Evolutionary conservation across 2,113 vertebrate species (phyloP), one percentile per base, ranked within the genome.

Genomic region (Cettia cetti): DNA sequence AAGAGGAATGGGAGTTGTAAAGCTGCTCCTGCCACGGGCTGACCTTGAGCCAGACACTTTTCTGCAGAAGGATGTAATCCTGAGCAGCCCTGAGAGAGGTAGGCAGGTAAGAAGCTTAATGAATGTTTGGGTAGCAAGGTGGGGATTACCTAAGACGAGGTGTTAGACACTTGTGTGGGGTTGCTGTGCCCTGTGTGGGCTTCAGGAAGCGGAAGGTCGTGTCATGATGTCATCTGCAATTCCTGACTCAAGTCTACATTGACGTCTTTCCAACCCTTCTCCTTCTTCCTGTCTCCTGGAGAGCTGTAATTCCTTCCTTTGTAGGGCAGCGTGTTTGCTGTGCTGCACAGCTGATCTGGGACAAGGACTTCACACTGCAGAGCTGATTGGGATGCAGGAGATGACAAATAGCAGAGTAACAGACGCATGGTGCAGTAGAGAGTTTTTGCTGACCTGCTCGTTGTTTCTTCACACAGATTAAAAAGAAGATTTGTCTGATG

Each of bases 201-300:
- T 96, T 95, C 95, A 95, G 97, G 97, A 97, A 97, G 85, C 26
- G 24, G 96, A 95, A 97, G 92, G 69, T 92, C 82, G 6, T 79
- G 53, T 40, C 31, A 18, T 95, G 88, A 93, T 97, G 94, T 93
- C 95, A 95, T 42, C 84, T 68, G 76, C 70, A 86, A 76, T 71
- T 86, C 89, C 95, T 97, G 96, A 96, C 90, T 97, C 96, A 94
- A 87, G 86, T 85, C 65, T 80, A 92, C 89, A 4, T 7, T 96
- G 96, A 95, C 84, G 81, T 93, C 91, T 96, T 94, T 95, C 4
- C 0, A 81, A 54, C 10, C 70, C 56, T 89, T 97, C 95, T 97
- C 57, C 86, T 94, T 66, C 96, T 93, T 96, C 95, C 92, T 95
- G 87, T 52, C 82, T 84, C 45, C 85, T 75, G 92, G 61, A 93